Evolutionary conservation across 2,888 invertebrate species (phyloP).

Genomic region (Ophion ellenae): DNA sequence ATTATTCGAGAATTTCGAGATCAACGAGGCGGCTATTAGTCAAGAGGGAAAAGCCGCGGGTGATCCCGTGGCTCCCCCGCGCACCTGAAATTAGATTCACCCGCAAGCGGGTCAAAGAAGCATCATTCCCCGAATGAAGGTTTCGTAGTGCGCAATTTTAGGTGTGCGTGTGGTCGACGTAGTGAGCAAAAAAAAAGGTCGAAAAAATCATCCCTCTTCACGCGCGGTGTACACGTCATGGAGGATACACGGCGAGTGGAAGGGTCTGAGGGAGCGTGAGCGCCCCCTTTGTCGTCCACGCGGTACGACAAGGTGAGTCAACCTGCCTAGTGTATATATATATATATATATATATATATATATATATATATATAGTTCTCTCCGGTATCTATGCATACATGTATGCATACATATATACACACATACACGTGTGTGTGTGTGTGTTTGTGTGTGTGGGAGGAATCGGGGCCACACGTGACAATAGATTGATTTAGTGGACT

Average conservation of each 20-base stretch:
- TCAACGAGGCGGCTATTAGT: conserved; percentile 72
- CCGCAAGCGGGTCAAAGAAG: not conserved
- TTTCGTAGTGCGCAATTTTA: not conserved
- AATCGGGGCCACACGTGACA: conserved; percentile 79
- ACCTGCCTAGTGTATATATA: conserved; percentile 71
- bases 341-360: not conserved
- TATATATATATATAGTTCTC: too few species aligned
- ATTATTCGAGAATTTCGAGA: conserved; percentile 66
- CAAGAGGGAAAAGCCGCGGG: conserved; percentile 47
- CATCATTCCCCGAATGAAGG: not conserved
- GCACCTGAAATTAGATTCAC: not conserved
- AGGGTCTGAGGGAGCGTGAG: conserved; percentile 29
- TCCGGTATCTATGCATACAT: too few species aligned
- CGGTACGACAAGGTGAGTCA: conserved; percentile 75
- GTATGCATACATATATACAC: too few species aligned
- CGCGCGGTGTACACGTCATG: not conserved
- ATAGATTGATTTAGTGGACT: conserved; percentile 80
- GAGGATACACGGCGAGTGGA: not conserved
- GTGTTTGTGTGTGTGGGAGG: conserved; percentile 12
- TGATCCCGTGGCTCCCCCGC: not conserved
- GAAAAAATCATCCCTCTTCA: conserved; percentile 15
- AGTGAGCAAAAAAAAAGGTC: not conserved
- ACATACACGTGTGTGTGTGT: too few species aligned
- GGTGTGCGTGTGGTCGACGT: not conserved
- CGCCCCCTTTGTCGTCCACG: conserved; percentile 70